Evolutionary conservation across 2,113 vertebrate genomes (phyloP), one percentile per base, ranked within the genome.

Genomic region (Anarrhichthys ocellatus): DNA sequence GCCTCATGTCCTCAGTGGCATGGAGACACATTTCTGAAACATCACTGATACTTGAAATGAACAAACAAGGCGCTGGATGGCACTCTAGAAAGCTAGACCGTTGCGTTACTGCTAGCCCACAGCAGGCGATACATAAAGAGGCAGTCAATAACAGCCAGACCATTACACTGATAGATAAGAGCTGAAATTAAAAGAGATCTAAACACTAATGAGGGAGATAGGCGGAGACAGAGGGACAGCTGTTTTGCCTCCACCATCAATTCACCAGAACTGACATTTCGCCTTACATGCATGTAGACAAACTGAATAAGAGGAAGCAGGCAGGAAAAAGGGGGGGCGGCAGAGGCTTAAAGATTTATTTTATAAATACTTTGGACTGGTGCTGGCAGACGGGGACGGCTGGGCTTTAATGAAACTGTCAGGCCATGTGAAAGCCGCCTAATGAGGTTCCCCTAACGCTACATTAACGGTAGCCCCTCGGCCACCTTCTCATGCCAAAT

Each of bases 381-480:
- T 76, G 77, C 70, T 88, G 88, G 73, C 81, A 89, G 85, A 86
- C 40, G 24, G 77, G 86, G 87, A 88, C 63, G 80, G 68, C 68
- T 22, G 24, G 81, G 66, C 89, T 90, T 91, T 94, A 95, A 95
- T 94, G 92, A 92, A 94, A 92, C 82, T 93, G 92, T 94, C 93
- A 92, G 80, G 78, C 81, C 83, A 67, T 85, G 83, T 69, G 82
- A 81, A 91, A 87, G 81, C 87, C 87, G 81, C 87, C 87, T 93
- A 90, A 94, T 90, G 85, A 93, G 87, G 82, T 89, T 89, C 85
- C 86, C 88, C 81, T 50, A 87, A 88, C 73, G 75, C 87, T 88
- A 90, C 88, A 89, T 89, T 89, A 93, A 87, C 84, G 72, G 80
- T 76, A 82, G 90, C 63, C 85, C 82, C 86, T 88, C 54, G 68